Percentiles rank a stretch among this genome's conserved stretches.
phyloP scores from a whole-genome alignment of 2,888 invertebrate species.

The Dryadula phaetusa region DNA sequence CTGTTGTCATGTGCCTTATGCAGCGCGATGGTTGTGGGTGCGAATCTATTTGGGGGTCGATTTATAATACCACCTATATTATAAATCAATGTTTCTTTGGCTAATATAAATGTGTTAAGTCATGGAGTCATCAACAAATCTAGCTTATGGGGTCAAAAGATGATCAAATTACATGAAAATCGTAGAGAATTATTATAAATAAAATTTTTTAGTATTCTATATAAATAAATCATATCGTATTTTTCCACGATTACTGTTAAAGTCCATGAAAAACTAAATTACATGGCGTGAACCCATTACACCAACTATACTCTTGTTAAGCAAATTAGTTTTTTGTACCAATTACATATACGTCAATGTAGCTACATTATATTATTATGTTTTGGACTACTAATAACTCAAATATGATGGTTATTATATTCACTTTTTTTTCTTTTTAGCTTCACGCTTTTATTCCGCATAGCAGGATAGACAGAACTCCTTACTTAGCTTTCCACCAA shows the following conservation, averaged over 20 bases:
- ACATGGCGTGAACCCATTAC: neutral
- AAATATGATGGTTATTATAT: neutral
- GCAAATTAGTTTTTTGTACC: conserved; percentile 9
- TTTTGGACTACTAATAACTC: neutral
- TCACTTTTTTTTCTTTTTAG: neutral
- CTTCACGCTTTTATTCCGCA: too few relatives aligned
- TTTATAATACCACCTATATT: too few relatives aligned
- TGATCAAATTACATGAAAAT: too few relatives aligned
- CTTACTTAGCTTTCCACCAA: too few relatives aligned
- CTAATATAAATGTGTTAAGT: too few relatives aligned
- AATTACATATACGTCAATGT: neutral
- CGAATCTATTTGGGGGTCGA: neutral
- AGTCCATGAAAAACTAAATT: neutral
- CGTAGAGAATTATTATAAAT: too few relatives aligned
- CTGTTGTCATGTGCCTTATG: neutral
- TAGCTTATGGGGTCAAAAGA: too few relatives aligned
- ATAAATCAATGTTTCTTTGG: too few relatives aligned
- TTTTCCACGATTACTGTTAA: neutral
- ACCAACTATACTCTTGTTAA: conserved; percentile 20
- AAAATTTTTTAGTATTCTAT: too few relatives aligned
- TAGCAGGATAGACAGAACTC: too few relatives aligned
- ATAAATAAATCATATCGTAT: too few relatives aligned
- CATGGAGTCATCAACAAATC: too few relatives aligned
- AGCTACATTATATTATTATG: neutral
- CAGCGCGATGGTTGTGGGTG: neutral